A percentile compares a stretch with the other conserved stretches of the same genome.
phyloP scores from a whole-genome alignment of 2,797 vertebrate genomes.

The Pseudopleuronectes americanus region DNA sequence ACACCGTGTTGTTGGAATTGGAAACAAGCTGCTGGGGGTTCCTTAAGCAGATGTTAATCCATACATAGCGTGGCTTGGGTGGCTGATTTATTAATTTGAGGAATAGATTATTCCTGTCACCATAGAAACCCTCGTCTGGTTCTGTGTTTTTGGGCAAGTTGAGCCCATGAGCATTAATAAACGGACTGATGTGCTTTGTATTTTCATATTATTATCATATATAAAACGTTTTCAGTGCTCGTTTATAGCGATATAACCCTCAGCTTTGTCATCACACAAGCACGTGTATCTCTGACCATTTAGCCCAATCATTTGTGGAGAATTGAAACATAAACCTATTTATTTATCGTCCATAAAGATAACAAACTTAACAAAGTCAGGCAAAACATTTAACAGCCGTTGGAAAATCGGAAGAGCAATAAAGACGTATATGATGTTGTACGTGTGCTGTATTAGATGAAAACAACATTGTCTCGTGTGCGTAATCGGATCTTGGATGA shows the following conservation, averaged over 20 bases:
- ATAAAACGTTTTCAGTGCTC: not conserved
- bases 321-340: not conserved
- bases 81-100: constrained; percentile 66
- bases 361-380: not conserved
- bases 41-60: constrained; percentile 77
- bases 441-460: not conserved
- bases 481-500: constrained; percentile 18
- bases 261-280: not conserved
- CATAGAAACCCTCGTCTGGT: constrained; percentile 30
- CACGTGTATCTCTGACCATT: not conserved
- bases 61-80: constrained; percentile 84
- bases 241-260: not conserved
- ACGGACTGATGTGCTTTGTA: not conserved
- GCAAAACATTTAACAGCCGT: not conserved
- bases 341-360: not conserved
- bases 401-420: too few species aligned
- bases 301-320: not conserved
- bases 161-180: not conserved
- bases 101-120: constrained; percentile 64
- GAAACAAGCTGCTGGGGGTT: constrained; percentile 55
- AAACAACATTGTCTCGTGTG: not conserved
- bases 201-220: not conserved
- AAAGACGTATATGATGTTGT: rapidly evolving
- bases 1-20: constrained; percentile 47
- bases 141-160: constrained; percentile 15